Base-by-base conservation (phyloP, 2,888 invertebrate genomes). In the Dicyrtoma fusca region DNA sequence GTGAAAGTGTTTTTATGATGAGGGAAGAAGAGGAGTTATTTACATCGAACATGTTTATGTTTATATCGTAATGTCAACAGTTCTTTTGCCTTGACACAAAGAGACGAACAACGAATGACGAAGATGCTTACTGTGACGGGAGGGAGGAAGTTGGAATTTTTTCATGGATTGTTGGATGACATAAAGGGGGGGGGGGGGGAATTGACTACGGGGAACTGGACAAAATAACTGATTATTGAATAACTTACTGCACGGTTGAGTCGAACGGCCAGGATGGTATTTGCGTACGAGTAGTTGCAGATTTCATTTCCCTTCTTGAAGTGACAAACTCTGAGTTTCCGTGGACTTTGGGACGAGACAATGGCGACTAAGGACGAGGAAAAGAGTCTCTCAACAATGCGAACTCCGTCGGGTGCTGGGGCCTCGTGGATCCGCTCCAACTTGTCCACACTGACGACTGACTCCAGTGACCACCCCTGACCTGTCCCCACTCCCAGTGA, bases 271-370 rank as follows among this genome's bases (percentile, higher is more conserved):
- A 97, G 87, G 83, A 98, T 97, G 74, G 96, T 95, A 85, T 97
- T 97, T 78, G 95, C 92, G 77, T 91, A 92, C 83, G 92, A 93
- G 86, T 97, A 97, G 86, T 96, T 95, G 86, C 97, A 97, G 83
- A 98, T 98, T 87, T 97, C 97, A 72, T 95, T 95, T 80, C 96
- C 95, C 84, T 95, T 96, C 84, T 95, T 95, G 86, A 96, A 97
- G 86, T 98, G 98, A 85, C 95, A 97, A 76, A 98, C 95, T 87
- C 94, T 92, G 83, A 96, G 88, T 82, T 89, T 93, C 83, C 98
- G 88, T 78, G 97, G 97, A 74, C 95, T 92, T 80, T 92, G 88
- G 81, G 94, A 88, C 80, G 94, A 93, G 79, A 99, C 98, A 81
- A 97, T 89, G 74, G 97, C 97, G 83, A 98, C 94, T 82, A 99